Conservation (phyloP, 2,888 invertebrate genomes). For the Aleiodes alternator region DNA sequence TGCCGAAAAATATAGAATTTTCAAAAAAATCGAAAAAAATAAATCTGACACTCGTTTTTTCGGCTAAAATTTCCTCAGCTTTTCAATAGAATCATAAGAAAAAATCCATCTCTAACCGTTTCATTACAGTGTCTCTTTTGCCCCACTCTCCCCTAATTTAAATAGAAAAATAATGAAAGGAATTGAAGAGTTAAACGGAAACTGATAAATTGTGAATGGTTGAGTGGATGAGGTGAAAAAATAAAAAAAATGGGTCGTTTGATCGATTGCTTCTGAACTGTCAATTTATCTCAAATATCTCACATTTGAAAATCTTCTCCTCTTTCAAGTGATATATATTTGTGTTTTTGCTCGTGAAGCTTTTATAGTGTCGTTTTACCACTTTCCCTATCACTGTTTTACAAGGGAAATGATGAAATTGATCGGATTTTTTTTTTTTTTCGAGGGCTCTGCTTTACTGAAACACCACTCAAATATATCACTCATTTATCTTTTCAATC, state of each 20-base stretch:
- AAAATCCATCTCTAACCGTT: too few relatives aligned
- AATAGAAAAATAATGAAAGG: too few relatives aligned
- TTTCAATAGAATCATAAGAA: too few relatives aligned
- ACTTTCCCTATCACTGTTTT: conserved; percentile 20
- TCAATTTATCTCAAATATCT: conserved; percentile 49
- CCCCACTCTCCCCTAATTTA: too few relatives aligned
- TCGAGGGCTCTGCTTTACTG: conserved; percentile 1
- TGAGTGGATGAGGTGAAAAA: conserved; percentile 8
- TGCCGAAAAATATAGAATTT: too few relatives aligned
- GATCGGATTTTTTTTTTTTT: conserved; percentile 6
- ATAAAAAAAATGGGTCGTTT: conserved; percentile 47
- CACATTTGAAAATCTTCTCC: conserved; percentile 22
- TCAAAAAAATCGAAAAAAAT: too few relatives aligned
- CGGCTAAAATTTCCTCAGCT: too few relatives aligned
- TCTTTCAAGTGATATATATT: conserved; percentile 17
- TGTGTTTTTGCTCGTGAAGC: conserved; percentile 38
- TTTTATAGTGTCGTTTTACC: conserved; percentile 58
- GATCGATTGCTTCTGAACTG: conserved; percentile 46
- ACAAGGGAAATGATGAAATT: conserved; percentile 21
- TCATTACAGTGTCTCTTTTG: too few relatives aligned
- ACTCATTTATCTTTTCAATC: not conserved
- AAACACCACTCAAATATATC: conserved; percentile 27
- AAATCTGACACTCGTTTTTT: too few relatives aligned
- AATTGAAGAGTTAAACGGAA: not conserved
- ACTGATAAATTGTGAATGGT: conserved; percentile 1